These are phyloP conservation scores for Eremophila alpestris DNA, from an alignment of 2,797 vertebrate species.

Conservation along the genomic window DNA sequence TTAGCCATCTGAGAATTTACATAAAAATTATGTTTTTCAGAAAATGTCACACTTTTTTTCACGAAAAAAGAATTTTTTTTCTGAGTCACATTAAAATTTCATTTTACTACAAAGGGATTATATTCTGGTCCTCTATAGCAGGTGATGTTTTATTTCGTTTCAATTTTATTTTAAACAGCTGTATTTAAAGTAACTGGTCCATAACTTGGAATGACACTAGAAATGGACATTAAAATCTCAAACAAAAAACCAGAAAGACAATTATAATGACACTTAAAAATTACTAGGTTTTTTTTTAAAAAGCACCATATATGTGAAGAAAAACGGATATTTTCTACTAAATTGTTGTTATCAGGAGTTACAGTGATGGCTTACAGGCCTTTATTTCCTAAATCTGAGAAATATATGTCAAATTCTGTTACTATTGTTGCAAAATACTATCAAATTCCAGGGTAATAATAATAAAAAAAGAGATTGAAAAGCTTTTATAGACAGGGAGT, in stretches of 20 bases:
- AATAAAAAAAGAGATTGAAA: not conserved
- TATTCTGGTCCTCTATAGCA: not conserved
- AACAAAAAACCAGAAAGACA: not conserved
- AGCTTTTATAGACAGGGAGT: not conserved
- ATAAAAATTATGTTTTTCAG: not conserved
- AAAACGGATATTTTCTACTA: not conserved
- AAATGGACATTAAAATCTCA: not conserved
- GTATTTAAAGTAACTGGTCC: not conserved
- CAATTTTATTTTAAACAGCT: not conserved
- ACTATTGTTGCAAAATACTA: not conserved
- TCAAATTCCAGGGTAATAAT: not conserved
- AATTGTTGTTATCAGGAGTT: not conserved
- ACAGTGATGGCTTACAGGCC: not conserved
- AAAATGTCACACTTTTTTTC: not conserved
- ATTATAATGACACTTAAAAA: not conserved
- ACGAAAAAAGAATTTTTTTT: not conserved
- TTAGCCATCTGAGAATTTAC: not conserved
- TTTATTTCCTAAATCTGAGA: not conserved
- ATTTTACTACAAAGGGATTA: not conserved
- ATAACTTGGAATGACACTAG: not conserved
- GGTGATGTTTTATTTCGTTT: not conserved
- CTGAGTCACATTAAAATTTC: not conserved
- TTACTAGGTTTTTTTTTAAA: not conserved
- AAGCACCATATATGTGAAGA: accelerated
- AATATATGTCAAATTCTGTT: not conserved